Conservation (phyloP, 2,888 invertebrate genomes). For the Eueremaeus valkanovi region DNA sequence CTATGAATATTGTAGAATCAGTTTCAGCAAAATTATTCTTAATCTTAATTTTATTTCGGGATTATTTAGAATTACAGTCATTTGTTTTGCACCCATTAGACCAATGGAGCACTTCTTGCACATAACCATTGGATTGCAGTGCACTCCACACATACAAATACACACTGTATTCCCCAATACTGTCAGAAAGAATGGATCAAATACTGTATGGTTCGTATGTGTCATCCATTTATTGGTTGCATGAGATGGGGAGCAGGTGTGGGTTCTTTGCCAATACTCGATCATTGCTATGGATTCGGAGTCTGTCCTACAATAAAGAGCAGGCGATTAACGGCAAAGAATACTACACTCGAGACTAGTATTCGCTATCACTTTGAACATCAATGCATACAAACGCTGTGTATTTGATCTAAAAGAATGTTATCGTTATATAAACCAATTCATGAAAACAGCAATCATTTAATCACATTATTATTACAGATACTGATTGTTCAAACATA, state of each 20-base stretch:
- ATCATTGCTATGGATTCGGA: not conserved
- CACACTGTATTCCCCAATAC: too few relatives aligned
- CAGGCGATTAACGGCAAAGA: not conserved
- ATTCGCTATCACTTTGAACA: not conserved
- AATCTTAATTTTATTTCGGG: constrained; percentile 1
- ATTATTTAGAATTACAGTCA: not conserved
- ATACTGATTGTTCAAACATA: too few relatives aligned
- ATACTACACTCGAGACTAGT: not conserved
- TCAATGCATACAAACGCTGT: not conserved
- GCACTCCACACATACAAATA: not conserved
- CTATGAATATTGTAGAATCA: not conserved
- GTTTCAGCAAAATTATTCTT: not conserved
- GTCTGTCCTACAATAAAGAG: not conserved
- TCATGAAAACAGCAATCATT: too few relatives aligned
- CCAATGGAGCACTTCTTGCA: not conserved
- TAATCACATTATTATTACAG: too few relatives aligned
- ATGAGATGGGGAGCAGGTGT: constrained; percentile 34
- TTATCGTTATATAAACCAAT: too few relatives aligned
- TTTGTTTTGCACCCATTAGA: constrained; percentile 19
- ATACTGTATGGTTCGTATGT: constrained; percentile 1
- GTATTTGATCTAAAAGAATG: too few relatives aligned
- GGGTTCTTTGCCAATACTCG: not conserved
- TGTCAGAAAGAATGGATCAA: not conserved
- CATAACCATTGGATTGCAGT: not conserved
- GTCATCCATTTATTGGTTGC: constrained; percentile 20